A percentile compares a stretch with the other conserved stretches of the same genome.
Evolutionary conservation across 2,113 vertebrate species (phyloP).

Genomic region (Cathartes aura): DNA sequence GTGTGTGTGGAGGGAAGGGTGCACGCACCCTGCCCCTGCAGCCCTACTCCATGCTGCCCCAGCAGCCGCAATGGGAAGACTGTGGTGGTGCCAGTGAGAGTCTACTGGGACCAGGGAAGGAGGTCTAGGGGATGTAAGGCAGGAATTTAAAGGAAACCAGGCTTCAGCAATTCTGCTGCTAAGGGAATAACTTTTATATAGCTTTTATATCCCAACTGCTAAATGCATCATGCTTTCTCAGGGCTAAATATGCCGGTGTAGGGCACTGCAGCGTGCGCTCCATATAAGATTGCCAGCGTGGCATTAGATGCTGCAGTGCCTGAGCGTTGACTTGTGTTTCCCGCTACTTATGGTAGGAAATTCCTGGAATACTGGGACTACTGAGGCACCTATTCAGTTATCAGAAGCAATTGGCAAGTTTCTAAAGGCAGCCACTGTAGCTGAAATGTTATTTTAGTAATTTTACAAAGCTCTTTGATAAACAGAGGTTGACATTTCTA

Average conservation of each 20-base stretch:
- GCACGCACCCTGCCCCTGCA: accelerated
- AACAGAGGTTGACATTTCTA: slow-evolving; percentile 46
- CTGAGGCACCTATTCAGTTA: slow-evolving; percentile 50
- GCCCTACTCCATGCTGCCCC: neutral
- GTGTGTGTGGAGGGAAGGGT: accelerated
- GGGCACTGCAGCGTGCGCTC: accelerated
- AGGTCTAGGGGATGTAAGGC: neutral
- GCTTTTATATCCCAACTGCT: neutral
- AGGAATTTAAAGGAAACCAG: neutral
- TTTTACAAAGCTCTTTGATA: slow-evolving; percentile 60
- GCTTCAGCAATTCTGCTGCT: neutral
- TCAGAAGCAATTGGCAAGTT: slow-evolving; percentile 39
- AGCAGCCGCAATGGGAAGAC: neutral
- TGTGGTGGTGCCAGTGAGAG: neutral
- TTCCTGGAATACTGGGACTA: slow-evolving; percentile 49
- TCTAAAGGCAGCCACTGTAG: neutral
- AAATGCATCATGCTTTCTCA: neutral
- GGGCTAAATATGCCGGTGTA: neutral
- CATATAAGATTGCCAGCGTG: neutral
- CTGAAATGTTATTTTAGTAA: slow-evolving; percentile 54
- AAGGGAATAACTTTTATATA: neutral
- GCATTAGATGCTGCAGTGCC: neutral
- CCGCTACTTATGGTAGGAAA: slow-evolving; percentile 13
- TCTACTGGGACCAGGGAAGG: neutral
- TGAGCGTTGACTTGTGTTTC: slow-evolving; percentile 1